Percentiles rank a stretch among this genome's conserved stretches.
These are phyloP conservation scores for Lota lota DNA, from an alignment of 2,113 vertebrate species.

Conservation along the genomic window DNA sequence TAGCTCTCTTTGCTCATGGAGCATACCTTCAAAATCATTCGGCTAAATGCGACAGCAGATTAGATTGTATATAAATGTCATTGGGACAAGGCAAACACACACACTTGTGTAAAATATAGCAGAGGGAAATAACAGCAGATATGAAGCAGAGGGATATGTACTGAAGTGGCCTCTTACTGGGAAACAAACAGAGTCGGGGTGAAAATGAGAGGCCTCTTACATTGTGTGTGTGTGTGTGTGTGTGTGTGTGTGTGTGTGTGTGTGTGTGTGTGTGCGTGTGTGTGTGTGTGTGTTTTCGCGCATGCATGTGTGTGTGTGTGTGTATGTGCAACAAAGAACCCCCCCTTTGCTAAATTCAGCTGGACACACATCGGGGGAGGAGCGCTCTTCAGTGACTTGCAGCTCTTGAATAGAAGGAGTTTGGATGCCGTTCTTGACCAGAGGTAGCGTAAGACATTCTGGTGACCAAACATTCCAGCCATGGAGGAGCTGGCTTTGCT, in stretches of 20 bases:
- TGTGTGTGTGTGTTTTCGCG: neutral
- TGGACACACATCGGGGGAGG: too few relatives aligned
- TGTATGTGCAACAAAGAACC: neutral
- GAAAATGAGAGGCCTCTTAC: neutral
- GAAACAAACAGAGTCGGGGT: neutral
- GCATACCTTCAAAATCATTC: too few relatives aligned
- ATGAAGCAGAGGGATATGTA: neutral
- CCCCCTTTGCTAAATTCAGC: too few relatives aligned
- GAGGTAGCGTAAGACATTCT: too few relatives aligned
- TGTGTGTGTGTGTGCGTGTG: neutral
- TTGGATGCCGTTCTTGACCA: too few relatives aligned
- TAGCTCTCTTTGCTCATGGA: too few relatives aligned
- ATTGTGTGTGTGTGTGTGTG: conserved; percentile 1
- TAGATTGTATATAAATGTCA: neutral
- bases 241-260: conserved; percentile 1
- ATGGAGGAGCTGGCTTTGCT: too few relatives aligned
- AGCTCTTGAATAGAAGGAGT: too few relatives aligned
- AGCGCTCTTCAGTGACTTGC: too few relatives aligned
- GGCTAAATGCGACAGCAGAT: neutral
- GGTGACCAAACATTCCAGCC: too few relatives aligned
- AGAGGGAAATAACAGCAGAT: too few relatives aligned
- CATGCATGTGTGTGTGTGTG: neutral
- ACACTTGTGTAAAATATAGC: neutral
- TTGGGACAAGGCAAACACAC: neutral
- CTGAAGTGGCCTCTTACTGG: neutral